phyloP scores from a whole-genome alignment of 2,113 vertebrate genomes.

The Brachyistius frenatus region DNA sequence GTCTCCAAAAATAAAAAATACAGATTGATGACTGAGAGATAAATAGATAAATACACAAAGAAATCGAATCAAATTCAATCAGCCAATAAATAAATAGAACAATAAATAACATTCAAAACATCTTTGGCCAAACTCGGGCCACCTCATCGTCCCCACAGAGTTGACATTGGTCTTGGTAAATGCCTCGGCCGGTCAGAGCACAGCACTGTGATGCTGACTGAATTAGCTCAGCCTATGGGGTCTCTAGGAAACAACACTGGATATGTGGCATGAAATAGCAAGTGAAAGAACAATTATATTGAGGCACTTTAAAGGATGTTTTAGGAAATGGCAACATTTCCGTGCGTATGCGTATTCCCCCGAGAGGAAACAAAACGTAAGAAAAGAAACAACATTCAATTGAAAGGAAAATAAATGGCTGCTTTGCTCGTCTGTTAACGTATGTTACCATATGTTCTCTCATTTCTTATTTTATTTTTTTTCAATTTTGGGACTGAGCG shows the following conservation, averaged over 20 bases:
- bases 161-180: conserved; percentile 42
- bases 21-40: conserved; percentile 76
- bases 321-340: conserved; percentile 78
- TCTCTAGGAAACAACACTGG: conserved; percentile 45
- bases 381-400: conserved; percentile 67
- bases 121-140: conserved; percentile 83
- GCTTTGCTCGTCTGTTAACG: conserved; percentile 47
- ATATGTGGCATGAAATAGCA: conserved; percentile 65
- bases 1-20: conserved; percentile 81
- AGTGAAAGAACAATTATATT: conserved; percentile 79
- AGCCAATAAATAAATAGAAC: conserved; percentile 84
- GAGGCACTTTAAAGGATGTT: conserved; percentile 87
- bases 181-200: conserved; percentile 34
- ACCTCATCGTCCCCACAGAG: conserved; percentile 52
- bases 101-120: conserved; percentile 86
- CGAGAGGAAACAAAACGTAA: conserved; percentile 61
- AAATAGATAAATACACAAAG: conserved; percentile 87
- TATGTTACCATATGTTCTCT: conserved; percentile 18
- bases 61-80: conserved; percentile 67
- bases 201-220: conserved; percentile 1
- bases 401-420: conserved; percentile 64
- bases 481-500: conserved; percentile 69
- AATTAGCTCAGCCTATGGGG: conserved; percentile 30
- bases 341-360: conserved; percentile 54
- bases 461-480: conserved; percentile 11